A percentile compares a stretch with the other conserved stretches of the same genome.
phyloP scores from a whole-genome alignment of 2,113 vertebrate genomes.

The Aplodontia rufa region DNA sequence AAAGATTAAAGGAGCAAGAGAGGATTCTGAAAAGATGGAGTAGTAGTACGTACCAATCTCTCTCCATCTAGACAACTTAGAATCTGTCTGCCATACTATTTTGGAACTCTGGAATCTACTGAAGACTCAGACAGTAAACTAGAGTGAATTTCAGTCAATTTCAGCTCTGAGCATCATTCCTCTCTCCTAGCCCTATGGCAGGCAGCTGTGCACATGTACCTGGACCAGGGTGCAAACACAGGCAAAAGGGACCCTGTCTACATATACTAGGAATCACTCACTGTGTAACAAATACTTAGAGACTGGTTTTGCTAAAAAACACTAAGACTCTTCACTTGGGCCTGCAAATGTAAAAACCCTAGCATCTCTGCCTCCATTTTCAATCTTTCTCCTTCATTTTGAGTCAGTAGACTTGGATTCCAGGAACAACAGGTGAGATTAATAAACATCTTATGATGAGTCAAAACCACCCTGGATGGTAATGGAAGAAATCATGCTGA shows the following conservation, averaged over 20 bases:
- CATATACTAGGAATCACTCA: not conserved
- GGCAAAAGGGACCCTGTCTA: not conserved
- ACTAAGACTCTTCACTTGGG: not conserved
- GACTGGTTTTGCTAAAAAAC: too few species aligned
- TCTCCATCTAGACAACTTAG: not conserved
- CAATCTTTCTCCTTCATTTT: not conserved
- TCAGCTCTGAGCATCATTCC: not conserved
- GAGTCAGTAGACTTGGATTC: not conserved
- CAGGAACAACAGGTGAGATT: not conserved
- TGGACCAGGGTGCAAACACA: not conserved
- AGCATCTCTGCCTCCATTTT: not conserved
- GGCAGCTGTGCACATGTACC: not conserved
- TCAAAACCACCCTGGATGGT: too few species aligned
- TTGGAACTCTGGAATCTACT: not conserved
- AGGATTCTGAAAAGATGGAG: not conserved
- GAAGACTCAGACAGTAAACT: not conserved
- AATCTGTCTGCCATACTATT: not conserved
- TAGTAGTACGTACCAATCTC: not conserved
- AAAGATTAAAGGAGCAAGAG: not conserved
- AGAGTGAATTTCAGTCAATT: not conserved
- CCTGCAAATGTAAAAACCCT: not conserved
- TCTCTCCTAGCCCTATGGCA: not conserved
- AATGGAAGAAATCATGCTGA: too few species aligned
- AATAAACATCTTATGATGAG: not conserved
- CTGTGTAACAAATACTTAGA: not conserved